These are phyloP conservation scores for Hemichromis elongatus DNA, from an alignment of 2,113 vertebrate genomes.

Conservation along the genomic window DNA sequence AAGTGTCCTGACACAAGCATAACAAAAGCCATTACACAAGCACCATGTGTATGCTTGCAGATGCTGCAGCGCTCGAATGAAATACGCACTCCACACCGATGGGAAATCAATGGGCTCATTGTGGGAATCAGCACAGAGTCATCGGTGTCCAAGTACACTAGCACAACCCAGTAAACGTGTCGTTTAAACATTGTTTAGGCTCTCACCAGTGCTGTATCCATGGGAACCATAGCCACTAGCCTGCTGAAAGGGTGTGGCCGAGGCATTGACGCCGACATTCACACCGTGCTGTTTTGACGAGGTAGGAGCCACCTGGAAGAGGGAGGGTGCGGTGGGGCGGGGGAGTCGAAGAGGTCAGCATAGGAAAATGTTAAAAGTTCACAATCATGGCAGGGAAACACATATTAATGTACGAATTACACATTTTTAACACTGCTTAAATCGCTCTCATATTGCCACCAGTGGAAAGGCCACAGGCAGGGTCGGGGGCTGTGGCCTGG, in stretches of 20 bases:
- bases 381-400: not conserved
- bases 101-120: not conserved
- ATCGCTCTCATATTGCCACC: not conserved
- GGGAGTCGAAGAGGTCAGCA: not conserved
- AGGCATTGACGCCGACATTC: conserved; percentile 95
- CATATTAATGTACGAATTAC: not conserved
- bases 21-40: conserved; percentile 5
- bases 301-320: conserved; percentile 91
- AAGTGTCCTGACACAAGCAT: not conserved
- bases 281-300: conserved; percentile 98
- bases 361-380: not conserved
- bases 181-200: not conserved
- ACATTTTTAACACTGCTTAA: not conserved
- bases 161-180: not conserved
- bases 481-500: not conserved
- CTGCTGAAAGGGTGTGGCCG: conserved; percentile 93
- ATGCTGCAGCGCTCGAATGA: not conserved
- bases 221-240: conserved; percentile 94
- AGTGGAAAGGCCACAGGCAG: not conserved
- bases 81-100: not conserved
- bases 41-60: conserved; percentile 7
- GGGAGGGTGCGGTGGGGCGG: too few species aligned
- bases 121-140: not conserved
- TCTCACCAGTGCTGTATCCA: conserved; percentile 90
- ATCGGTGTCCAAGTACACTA: not conserved